Conservation (phyloP, 1,140 invertebrate species). For the Brachionus sp. region DNA sequence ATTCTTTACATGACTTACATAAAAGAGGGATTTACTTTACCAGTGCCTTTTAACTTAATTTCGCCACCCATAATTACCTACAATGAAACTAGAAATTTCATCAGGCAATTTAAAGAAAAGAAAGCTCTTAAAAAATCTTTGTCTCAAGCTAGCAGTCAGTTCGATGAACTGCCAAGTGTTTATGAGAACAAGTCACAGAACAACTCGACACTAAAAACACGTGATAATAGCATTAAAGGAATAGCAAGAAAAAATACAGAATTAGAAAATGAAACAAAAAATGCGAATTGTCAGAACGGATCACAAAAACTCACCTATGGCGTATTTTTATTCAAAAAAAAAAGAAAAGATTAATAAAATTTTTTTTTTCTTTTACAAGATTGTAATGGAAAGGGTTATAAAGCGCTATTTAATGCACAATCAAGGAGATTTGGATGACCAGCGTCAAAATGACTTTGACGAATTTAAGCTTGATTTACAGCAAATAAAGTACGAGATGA, state of each 20-base stretch:
- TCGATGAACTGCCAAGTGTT: constrained; percentile 35
- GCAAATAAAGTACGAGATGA: constrained; percentile 7
- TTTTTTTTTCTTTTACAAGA: not conserved
- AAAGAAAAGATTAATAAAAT: not conserved
- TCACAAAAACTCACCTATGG: constrained; percentile 31
- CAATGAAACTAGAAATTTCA: not conserved
- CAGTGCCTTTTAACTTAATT: constrained; percentile 81
- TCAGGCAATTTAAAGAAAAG: not conserved
- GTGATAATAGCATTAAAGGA: not conserved
- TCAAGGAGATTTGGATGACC: constrained; percentile 29
- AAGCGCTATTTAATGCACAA: constrained; percentile 44
- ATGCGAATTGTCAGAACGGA: not conserved
- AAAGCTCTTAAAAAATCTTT: not conserved
- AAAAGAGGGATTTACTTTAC: constrained; percentile 76
- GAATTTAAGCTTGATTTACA: constrained; percentile 45
- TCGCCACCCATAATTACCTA: constrained; percentile 75
- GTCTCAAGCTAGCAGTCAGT: not conserved
- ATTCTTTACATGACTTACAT: constrained; percentile 88
- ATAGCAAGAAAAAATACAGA: not conserved
- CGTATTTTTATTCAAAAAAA: not conserved
- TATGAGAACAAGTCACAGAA: constrained; percentile 41
- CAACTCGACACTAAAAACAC: not conserved
- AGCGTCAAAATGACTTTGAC: constrained; percentile 45
- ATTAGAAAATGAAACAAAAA: not conserved
- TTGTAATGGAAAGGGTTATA: constrained; percentile 40